Evolutionary conservation across 2,888 invertebrate genomes (phyloP), one percentile per base, ranked within the genome.

Genomic region (Andricus curvator): DNA sequence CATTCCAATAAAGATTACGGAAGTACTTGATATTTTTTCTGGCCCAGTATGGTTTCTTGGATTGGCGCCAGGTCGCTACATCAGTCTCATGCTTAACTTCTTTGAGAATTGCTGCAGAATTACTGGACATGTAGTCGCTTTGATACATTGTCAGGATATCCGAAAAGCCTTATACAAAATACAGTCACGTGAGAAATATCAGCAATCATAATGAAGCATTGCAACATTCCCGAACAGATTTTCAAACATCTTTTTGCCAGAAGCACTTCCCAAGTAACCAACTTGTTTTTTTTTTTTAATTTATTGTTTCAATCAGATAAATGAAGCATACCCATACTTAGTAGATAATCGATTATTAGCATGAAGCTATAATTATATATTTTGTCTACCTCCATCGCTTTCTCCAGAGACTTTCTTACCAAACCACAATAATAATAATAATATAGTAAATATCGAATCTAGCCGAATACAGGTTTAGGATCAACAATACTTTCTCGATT

Each of bases 1-100:
- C 80, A 78, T 81, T 80, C 81, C 81, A 81, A 80, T 81, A 81
- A 81, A 83, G 81, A 83, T 74, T 83, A 83, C 77, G 81, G 78
- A 82, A 82, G 79, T 80, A 80, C 82, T 82, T 80, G 79, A 82
- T 78, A 82, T 79, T 77, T 76, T 78, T 74, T 66, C 79, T 78
- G 56, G 76, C 56, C 64, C 76, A 81, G 78, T 60, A 68, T 44
- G 65, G 80, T 79, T 60, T 67, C 79, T 80, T 83, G 83, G 83
- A 80, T 62, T 41, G 29, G 25, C 22, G 80, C 83, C 83, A 83
- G 81, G 81, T 82, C 80, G 78, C 62, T 81, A 78, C 78, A 83
- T 83, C 82, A 81, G 65, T 77, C 81, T 37, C 78, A 76, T 77
- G 74, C 60, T 74, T 15, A 74, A 56, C 56, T 60, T 74, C 74